Evolutionary conservation across 2,888 invertebrate genomes (phyloP), one percentile per base, ranked within the genome.

Genomic region (Arctia plantaginis): DNA sequence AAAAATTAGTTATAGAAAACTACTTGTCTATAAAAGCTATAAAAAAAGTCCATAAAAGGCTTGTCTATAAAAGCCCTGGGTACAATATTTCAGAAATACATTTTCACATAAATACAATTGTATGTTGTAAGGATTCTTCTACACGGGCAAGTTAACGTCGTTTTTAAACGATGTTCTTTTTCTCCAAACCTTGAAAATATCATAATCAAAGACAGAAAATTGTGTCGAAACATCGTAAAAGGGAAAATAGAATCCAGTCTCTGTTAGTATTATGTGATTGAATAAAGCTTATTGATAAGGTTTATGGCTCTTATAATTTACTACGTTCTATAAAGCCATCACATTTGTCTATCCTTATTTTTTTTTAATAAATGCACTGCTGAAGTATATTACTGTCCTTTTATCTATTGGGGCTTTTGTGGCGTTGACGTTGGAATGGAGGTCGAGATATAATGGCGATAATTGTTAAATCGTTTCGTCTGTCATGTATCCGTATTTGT

Each of bases 341-440:
- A 59, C 18, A 20, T 20, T 47, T 20, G 1, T 41, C 1, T 51
- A 33, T 68, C 23, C 33, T n/a, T n/a, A 35, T 35, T n/a, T 35
- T n/a, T 35, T 55, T 69, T 59, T n/a, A n/a, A 51, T 18, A 67
- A 44, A 67, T 44, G 33, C 20, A 47, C 4, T 51, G n/a, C 20
- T 68, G 51, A 69, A 69, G 51, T 55, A 35, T n/a, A 51, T 35
- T 27, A n/a, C 33, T 35, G 55, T 51, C 55, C 18, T 51, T 69
- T 69, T 69, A 33, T 68, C 23, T n/a, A 55, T 35, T 69, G 55
- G 10, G 33, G 33, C 35, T 47, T 44, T 67, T 30, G 68, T 80
- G 44, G 27, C 13, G 41, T 15, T 76, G 82, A 80, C 75, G 23
- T 82, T 74, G 64, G 77, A 74, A 75, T 80, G 82, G 75, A 72